Base-by-base conservation (phyloP, 2,888 invertebrate genomes). In the Brenthis hecate region DNA sequence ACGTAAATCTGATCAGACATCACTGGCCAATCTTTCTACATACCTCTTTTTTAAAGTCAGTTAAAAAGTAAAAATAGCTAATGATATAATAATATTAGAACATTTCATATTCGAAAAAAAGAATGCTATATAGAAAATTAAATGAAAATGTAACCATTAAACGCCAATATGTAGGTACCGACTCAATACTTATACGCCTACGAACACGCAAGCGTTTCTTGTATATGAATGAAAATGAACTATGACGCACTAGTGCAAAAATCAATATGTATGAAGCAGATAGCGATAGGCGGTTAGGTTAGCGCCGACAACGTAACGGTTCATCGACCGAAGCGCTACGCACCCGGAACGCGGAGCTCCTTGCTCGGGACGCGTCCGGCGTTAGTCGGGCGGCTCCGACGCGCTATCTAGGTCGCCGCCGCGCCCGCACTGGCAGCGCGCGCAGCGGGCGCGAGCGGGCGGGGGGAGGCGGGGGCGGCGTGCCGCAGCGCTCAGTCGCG, bases 211-310 rank as follows among this genome's bases (percentile, higher is more conserved):
- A 48, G 58, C 48, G 58, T 74, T 48, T 66, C 64, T 66, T 57
- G 58, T 56, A 56, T 68, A 73, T 75, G 75, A 75, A 75, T 75
- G 75, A 69, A 73, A 72, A 71, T 78, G 77, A 78, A 61, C 72
- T 67, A 68, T 74, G 75, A 72, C 75, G 75, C 74, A 80, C 78
- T 76, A 74, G 79, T 78, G 77, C 75, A 56, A 72, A 71, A 74
- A 75, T 75, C 76, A 71, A 76, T 76, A 75, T 51, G 71, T 60
- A 77, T 77, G 78, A 80, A 78, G 80, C 78, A 78, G 78, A 78
- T 72, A 69, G 68, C 66, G 68, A 64, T 65, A 64, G 70, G 74
- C 76, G 72, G 66, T 68, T 48, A 72, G 72, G 72, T 60, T 62
- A 63, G 65, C 47, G 54, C 56, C 73, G 66, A 56, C 66, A 60